A percentile compares a stretch with the other conserved stretches of the same genome.
Evolutionary conservation across 2,113 vertebrate species (phyloP).

Genomic region (Eidolon helvum): DNA sequence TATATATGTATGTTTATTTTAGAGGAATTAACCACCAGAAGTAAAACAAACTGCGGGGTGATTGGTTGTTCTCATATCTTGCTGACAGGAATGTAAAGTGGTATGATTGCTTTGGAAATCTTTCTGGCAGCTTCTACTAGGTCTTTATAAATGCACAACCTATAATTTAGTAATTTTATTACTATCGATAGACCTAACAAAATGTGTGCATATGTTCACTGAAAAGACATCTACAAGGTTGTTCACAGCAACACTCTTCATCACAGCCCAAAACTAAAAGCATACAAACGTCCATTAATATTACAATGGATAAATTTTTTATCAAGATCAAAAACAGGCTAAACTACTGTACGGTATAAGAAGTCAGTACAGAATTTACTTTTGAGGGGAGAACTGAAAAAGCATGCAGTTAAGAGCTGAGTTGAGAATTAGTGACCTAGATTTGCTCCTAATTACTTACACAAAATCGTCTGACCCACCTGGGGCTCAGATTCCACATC

Average conservation of each 20-base stretch:
- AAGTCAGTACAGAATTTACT: not conserved
- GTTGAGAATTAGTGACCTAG: not conserved
- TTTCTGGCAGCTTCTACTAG: not conserved
- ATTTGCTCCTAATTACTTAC: conserved; percentile 4
- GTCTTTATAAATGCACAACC: not conserved
- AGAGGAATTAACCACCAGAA: not conserved
- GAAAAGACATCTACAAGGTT: not conserved
- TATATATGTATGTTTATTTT: not conserved
- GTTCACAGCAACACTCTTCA: not conserved
- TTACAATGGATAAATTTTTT: not conserved
- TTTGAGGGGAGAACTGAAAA: not conserved
- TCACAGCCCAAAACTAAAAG: not conserved
- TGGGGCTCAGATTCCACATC: not conserved
- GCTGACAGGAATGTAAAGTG: not conserved
- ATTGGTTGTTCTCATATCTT: not conserved
- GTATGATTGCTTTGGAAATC: not conserved
- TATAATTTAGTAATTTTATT: not conserved
- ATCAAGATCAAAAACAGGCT: not conserved
- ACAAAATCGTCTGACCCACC: not conserved
- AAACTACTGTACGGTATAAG: not conserved
- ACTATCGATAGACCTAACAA: not conserved
- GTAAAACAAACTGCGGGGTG: not conserved
- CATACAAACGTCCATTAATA: not conserved
- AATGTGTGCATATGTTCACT: not conserved
- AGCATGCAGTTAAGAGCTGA: not conserved